Percentiles rank a stretch among this genome's conserved stretches.
Conservation (phyloP, 2,888 invertebrate species). For the Dasysyrphus albostriatus region DNA sequence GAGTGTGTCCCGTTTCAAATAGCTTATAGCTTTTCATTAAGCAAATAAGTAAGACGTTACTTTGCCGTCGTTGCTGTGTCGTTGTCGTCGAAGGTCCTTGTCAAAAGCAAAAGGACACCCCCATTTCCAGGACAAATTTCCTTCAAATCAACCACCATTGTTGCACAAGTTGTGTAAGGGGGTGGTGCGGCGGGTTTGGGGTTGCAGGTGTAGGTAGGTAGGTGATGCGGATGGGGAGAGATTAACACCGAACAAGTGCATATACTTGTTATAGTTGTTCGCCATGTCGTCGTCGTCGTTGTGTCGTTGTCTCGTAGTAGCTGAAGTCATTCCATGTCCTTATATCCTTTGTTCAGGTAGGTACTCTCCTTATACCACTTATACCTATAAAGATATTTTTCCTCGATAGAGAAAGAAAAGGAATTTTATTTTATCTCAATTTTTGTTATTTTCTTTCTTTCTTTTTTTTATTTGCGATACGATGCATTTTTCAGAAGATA, state of each 20-base stretch:
- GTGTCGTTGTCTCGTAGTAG: constrained; percentile 34
- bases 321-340: constrained; percentile 16
- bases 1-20: constrained; percentile 44
- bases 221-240: constrained; percentile 20
- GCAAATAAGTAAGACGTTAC: constrained; percentile 65
- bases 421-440: constrained; percentile 29
- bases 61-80: constrained; percentile 2
- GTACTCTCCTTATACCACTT: constrained; percentile 4
- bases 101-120: constrained; percentile 34
- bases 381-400: constrained; percentile 24
- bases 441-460: constrained; percentile 16
- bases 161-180: background rate
- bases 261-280: constrained; percentile 56
- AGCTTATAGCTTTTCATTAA: constrained; percentile 72
- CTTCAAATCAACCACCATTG: background rate
- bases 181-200: background rate
- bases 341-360: constrained; percentile 28
- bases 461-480: background rate
- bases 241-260: constrained; percentile 65
- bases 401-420: constrained; percentile 1
- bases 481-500: constrained; percentile 45
- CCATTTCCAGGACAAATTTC: constrained; percentile 41
- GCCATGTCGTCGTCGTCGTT: constrained; percentile 26
- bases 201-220: background rate
- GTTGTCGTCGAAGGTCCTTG: constrained; percentile 34